Conservation (phyloP, 53 echinoderm and acorn worm species). For the Luidia sarsii region DNA sequence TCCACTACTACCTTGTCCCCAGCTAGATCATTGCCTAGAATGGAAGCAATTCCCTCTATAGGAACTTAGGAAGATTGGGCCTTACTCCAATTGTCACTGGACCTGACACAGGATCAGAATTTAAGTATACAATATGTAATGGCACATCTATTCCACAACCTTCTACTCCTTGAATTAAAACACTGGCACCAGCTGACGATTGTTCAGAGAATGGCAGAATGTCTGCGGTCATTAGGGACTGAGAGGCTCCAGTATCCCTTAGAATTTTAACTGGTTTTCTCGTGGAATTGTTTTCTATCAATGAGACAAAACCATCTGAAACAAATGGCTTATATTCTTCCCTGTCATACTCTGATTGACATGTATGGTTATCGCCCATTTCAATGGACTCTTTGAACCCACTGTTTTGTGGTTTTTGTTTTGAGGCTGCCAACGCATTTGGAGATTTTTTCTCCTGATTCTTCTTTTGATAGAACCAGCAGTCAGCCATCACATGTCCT, state of each 20-base stretch:
- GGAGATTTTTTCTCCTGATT: conserved; percentile 7
- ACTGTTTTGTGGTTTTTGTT: too few relatives aligned
- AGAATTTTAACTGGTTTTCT: conserved; percentile 12
- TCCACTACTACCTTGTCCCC: conserved; percentile 31
- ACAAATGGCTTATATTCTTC: neutral
- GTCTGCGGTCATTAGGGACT: conserved; percentile 13
- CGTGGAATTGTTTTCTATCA: neutral
- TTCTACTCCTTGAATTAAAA: conserved; percentile 20
- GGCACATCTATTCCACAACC: conserved; percentile 19
- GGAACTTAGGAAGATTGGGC: conserved; percentile 23
- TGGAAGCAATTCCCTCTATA: conserved; percentile 48
- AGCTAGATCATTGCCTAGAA: conserved; percentile 65
- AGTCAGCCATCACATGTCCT: too few relatives aligned
- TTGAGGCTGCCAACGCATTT: conserved; percentile 1
- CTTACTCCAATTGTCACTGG: conserved; percentile 39
- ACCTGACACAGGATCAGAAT: conserved; percentile 41
- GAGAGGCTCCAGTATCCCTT: conserved; percentile 48
- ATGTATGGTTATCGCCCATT: too few relatives aligned
- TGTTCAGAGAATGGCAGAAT: conserved; percentile 44
- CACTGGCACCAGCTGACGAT: conserved; percentile 19
- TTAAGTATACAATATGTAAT: conserved; percentile 11
- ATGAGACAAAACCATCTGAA: conserved; percentile 7
- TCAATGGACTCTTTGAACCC: too few relatives aligned
- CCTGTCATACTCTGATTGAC: neutral
- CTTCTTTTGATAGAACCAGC: conserved; percentile 16